Evolutionary conservation across 2,113 vertebrate genomes (phyloP).

Genomic region (Xiphophorus maculatus): DNA sequence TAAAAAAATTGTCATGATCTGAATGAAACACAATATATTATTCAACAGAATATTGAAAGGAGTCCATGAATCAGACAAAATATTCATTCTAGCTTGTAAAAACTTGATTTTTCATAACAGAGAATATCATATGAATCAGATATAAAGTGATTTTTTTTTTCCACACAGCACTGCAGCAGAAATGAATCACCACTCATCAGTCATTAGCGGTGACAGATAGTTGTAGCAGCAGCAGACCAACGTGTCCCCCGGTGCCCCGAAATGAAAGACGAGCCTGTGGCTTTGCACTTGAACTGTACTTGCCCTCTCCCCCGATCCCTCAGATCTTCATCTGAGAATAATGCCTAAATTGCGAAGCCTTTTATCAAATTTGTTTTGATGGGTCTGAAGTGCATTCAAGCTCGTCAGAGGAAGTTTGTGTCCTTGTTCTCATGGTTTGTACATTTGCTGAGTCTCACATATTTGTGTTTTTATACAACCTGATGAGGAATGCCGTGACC

Average conservation of each 20-base stretch:
- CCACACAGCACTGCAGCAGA: conserved; percentile 47
- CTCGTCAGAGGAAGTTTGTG: conserved; percentile 24
- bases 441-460: conserved; percentile 28
- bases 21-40: too few species aligned
- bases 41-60: background rate
- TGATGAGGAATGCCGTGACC: background rate
- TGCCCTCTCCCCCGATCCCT: conserved; percentile 23
- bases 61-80: background rate
- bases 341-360: conserved; percentile 33
- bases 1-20: too few species aligned
- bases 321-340: conserved; percentile 49
- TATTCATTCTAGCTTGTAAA: conserved; percentile 33
- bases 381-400: conserved; percentile 50
- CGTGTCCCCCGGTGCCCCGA: conserved; percentile 38
- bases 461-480: conserved; percentile 40
- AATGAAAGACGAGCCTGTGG: conserved; percentile 65
- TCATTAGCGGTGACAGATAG: conserved; percentile 63
- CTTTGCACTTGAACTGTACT: conserved; percentile 71
- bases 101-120: conserved; percentile 33
- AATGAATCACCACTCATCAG: conserved; percentile 62
- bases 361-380: conserved; percentile 54
- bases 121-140: conserved; percentile 48
- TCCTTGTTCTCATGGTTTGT: conserved; percentile 42
- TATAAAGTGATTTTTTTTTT: conserved; percentile 60
- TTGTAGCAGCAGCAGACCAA: conserved; percentile 45